Base-by-base conservation (phyloP, 2,888 invertebrate species). In the Thalpophila matura region DNA sequence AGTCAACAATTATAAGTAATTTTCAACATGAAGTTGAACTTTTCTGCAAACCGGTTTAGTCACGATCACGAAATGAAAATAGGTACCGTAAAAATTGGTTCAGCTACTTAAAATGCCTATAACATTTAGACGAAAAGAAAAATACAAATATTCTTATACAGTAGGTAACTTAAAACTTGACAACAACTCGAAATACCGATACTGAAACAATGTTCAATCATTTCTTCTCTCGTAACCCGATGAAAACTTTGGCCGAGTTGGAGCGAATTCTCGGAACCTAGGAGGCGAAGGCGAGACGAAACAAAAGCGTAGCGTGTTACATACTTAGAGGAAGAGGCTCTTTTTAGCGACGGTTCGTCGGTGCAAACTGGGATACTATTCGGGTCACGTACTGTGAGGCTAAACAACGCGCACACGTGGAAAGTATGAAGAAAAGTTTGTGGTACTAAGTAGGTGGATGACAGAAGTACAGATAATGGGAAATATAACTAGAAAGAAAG, bases 391-490 rank as follows among this genome's bases (percentile, higher is more conserved):
- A 47, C 53, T 31, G 16, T 12, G 57, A 59, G 46, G 58, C 72
- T 74, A 80, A 82, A 82, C 79, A 80, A 77, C 74, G 68, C 56
- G 59, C 63, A 72, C 65, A 64, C 74, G 68, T 66, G 69, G 58
- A 72, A 68, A 79, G 79, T 79, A 62, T 67, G 27, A 66, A 67
- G 63, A 72, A 60, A 72, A 64, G 14, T 73, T 59, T 12, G 46
- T 33, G 10, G 4, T 4, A 49, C 43, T 29, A 20, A 7, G 24
- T 1, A 22, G 22, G 12, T 5, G 1, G 1, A 38, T 10, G 1
- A 14, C 62, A 71, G 68, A 62, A 79, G 68, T 68, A 43, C 29
- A 53, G 18, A 9, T 2, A 7, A 9, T 20, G 5, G 4, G 14
- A 38, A 45, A 1, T 20, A 16, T 7, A 0, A n/a, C n/a, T n/a